phyloP scores from a whole-genome alignment of 1,140 invertebrate species.

The Proales similis region DNA sequence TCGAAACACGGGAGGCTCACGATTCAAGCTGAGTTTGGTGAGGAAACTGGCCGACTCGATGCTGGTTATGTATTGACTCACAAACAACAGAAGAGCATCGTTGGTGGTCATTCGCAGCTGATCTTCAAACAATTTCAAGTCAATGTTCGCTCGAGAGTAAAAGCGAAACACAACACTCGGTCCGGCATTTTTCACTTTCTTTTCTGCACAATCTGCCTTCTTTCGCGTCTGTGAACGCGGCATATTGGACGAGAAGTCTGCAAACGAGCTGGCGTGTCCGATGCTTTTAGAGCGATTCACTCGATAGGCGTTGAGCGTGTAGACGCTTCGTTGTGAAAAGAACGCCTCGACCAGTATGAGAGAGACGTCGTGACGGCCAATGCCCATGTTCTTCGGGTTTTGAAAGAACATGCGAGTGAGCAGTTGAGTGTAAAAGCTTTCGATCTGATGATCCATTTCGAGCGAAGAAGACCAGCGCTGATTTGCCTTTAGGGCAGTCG shows the following conservation, averaged over 20 bases:
- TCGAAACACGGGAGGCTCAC: neutral
- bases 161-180: conserved; percentile 17
- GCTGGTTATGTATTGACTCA: conserved; percentile 16
- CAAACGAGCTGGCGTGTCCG: conserved; percentile 21
- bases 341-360: conserved; percentile 23
- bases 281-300: conserved; percentile 19
- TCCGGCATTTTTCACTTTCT: neutral
- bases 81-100: conserved; percentile 7
- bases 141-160: neutral
- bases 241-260: too few species aligned
- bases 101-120: neutral
- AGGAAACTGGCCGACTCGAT: conserved; percentile 3
- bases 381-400: conserved; percentile 20
- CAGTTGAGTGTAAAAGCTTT: neutral
- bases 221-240: too few species aligned
- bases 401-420: conserved; percentile 23
- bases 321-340: conserved; percentile 10
- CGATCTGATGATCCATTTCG: neutral
- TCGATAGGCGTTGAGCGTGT: neutral
- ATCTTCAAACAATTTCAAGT: neutral
- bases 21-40: neutral
- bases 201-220: neutral
- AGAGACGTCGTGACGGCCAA: conserved; percentile 14
- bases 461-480: too few species aligned
- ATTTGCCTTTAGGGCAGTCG: neutral